Conservation (phyloP, 2,797 vertebrate species). For the Danio choprae region DNA sequence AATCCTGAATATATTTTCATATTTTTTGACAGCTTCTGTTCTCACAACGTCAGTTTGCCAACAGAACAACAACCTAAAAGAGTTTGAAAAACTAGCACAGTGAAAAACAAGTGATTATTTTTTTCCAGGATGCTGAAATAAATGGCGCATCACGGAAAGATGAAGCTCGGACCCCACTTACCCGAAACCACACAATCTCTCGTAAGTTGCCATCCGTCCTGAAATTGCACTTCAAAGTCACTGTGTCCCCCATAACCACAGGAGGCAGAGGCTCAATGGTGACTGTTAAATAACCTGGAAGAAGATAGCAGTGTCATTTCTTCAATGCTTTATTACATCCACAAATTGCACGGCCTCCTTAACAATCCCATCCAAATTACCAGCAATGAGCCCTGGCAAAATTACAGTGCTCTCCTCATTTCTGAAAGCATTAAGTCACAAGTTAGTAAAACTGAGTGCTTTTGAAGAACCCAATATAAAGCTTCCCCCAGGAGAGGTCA, state of each 20-base stretch:
- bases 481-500: constrained; percentile 19
- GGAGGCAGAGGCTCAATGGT: constrained; percentile 89
- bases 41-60: constrained; percentile 33
- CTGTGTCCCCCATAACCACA: constrained; percentile 90
- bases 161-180: constrained; percentile 70
- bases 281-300: constrained; percentile 88
- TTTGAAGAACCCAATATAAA: constrained; percentile 29
- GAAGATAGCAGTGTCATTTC: constrained; percentile 48
- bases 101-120: constrained; percentile 12
- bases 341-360: constrained; percentile 20
- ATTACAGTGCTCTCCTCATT: constrained; percentile 22
- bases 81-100: not conserved
- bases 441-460: constrained; percentile 9
- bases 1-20: constrained; percentile 60
- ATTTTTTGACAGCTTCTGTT: constrained; percentile 44
- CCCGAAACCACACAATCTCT: constrained; percentile 95
- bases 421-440: constrained; percentile 26
- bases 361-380: constrained; percentile 33
- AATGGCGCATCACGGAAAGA: not conserved
- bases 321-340: constrained; percentile 36
- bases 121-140: not conserved
- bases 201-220: constrained; percentile 90
- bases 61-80: constrained; percentile 15
- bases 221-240: constrained; percentile 95
- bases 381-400: not conserved